phyloP scores from a whole-genome alignment of 2,113 vertebrate genomes.

The Vidua macroura region DNA sequence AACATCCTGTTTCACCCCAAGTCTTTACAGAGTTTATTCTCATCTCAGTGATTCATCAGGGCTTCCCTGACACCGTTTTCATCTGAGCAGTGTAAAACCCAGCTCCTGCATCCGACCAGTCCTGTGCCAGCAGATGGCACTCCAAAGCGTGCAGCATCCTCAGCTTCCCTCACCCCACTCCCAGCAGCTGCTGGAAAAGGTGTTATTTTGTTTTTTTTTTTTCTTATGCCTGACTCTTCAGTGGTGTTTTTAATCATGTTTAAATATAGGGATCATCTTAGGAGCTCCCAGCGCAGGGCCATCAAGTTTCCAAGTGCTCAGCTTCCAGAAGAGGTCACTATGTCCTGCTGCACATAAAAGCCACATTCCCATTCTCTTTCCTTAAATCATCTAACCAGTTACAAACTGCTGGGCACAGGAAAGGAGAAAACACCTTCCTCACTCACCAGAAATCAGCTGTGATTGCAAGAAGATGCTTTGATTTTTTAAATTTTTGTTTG shows the following conservation, averaged over 20 bases:
- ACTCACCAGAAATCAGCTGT: not conserved
- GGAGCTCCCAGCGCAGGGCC: not conserved
- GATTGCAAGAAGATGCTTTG: not conserved
- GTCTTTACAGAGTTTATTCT: not conserved
- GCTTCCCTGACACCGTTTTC: not conserved
- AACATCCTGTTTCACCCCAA: not conserved
- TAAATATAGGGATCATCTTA: not conserved
- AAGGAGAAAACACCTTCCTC: not conserved
- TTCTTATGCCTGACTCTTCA: not conserved
- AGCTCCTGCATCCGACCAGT: not conserved
- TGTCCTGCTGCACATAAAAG: not conserved
- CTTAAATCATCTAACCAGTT: not conserved
- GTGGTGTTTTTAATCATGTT: not conserved
- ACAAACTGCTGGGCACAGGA: not conserved
- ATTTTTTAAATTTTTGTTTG: not conserved
- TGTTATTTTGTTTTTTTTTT: not conserved
- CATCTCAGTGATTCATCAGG: not conserved
- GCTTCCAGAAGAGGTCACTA: not conserved
- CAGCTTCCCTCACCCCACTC: not conserved
- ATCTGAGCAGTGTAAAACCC: not conserved
- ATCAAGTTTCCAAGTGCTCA: not conserved
- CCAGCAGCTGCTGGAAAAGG: not conserved
- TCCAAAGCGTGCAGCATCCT: not conserved
- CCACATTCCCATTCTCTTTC: not conserved
- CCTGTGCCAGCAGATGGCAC: slow-evolving; percentile 54